These are phyloP conservation scores for Silvanus unidentatus DNA, from an alignment of 2,888 invertebrate species.

Conservation along the genomic window DNA sequence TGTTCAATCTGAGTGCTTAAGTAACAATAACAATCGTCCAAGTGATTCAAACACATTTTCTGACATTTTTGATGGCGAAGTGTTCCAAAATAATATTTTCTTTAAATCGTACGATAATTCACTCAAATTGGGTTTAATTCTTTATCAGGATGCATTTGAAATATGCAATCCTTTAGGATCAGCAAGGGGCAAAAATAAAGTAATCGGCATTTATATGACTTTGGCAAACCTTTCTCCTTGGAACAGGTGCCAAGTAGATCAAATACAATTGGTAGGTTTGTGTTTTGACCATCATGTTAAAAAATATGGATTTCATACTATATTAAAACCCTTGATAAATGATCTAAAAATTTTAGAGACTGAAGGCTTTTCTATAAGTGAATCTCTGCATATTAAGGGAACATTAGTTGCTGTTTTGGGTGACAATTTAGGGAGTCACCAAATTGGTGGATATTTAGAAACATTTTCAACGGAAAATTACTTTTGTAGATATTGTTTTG, in stretches of 20 bases:
- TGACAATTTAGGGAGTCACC: no score
- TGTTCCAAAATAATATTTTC: slow-evolving; percentile 10
- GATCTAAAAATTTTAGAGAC: slow-evolving; percentile 25
- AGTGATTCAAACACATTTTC: background rate
- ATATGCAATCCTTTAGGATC: slow-evolving; percentile 32
- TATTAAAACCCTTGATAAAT: slow-evolving; percentile 21
- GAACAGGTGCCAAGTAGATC: slow-evolving; percentile 23
- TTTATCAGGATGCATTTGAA: slow-evolving; percentile 33
- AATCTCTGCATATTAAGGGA: slow-evolving; percentile 15
- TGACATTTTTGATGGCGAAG: slow-evolving; percentile 11
- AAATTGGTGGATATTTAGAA: slow-evolving; percentile 30
- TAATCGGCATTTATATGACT: slow-evolving; percentile 29
- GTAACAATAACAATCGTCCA: no score
- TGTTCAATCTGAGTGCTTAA: no score
- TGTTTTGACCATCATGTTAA: slow-evolving; percentile 25
- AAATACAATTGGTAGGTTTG: no score
- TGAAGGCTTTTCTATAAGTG: slow-evolving; percentile 16
- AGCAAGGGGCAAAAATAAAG: slow-evolving; percentile 28
- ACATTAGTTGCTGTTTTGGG: slow-evolving; percentile 24
- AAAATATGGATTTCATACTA: slow-evolving; percentile 23
- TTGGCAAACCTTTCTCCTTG: slow-evolving; percentile 26
- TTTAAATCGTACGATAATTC: no score
- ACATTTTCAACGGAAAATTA: slow-evolving; percentile 24
- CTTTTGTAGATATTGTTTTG: slow-evolving; percentile 28
- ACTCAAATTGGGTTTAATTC: slow-evolving; percentile 18